A percentile compares a stretch with the other conserved stretches of the same genome.
Evolutionary conservation across 2,888 invertebrate species (phyloP).

Genomic region (Itoplectis maculator): DNA sequence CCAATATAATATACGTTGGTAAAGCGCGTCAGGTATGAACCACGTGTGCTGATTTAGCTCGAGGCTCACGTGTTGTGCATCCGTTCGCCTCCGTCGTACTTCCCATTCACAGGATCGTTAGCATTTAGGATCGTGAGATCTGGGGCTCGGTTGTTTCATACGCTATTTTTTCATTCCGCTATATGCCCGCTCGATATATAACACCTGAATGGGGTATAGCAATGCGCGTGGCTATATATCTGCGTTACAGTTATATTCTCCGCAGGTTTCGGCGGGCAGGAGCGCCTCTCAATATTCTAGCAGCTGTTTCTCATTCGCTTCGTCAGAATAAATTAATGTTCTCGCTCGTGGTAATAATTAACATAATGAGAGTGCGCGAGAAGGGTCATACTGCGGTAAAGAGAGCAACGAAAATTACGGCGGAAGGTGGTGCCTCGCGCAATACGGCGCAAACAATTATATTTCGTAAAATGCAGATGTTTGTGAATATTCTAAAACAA

Average conservation of each 20-base stretch:
- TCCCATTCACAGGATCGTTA: constrained; percentile 73
- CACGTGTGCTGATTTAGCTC: background rate
- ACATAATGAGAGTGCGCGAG: constrained; percentile 26
- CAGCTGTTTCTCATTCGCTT: constrained; percentile 55
- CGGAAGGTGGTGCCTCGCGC: background rate
- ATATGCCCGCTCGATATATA: constrained; percentile 12
- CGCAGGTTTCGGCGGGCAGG: constrained; percentile 25
- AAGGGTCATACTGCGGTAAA: constrained; percentile 1
- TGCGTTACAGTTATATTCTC: constrained; percentile 28
- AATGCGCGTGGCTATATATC: background rate
- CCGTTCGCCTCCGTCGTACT: constrained; percentile 51
- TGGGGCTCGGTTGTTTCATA: constrained; percentile 70
- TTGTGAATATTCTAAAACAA: background rate
- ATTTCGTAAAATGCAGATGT: constrained; percentile 7
- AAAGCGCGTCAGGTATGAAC: background rate
- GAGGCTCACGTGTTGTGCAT: constrained; percentile 16
- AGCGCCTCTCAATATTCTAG: constrained; percentile 58
- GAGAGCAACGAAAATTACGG: constrained; percentile 23
- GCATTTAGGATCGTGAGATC: constrained; percentile 81
- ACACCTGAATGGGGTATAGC: background rate
- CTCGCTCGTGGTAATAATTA: constrained; percentile 44
- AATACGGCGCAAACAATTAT: background rate
- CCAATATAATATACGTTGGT: background rate
- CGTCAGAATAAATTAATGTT: constrained; percentile 55
- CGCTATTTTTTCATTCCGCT: background rate